Base-by-base conservation (phyloP, 2,888 invertebrate species). In the Himalopsyche tibetana region DNA sequence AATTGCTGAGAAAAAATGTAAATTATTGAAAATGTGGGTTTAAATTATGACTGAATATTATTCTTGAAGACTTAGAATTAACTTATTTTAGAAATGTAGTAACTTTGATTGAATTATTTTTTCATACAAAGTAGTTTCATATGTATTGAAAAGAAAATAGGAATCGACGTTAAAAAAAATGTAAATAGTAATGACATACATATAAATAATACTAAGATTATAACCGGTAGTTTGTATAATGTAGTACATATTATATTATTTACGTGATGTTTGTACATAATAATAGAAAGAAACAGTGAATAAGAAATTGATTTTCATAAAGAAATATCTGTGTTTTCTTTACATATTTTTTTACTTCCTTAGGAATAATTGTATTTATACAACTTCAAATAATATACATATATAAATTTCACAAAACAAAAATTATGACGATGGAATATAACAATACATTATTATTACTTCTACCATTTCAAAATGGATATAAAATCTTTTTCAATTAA, bases 281-380 rank as follows among this genome's bases (percentile, higher is more conserved):
- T 74, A 36, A 36, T 74, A 12, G 3, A 38, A 74, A 74, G 74
- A 36, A 74, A 74, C 12, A 74, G 5, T 74, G 74, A 74, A 74
- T 74, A 36, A 36, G 38, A 74, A 74, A 74, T 74, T 74, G 15
- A 74, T 74, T 74, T 74, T 74, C 36, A 36, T 63, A 74, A 74
- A 12, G 15, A 74, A 74, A 15, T 74, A 74, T 36, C 38, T 74
- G 36, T 36, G 74, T 74, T 74, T 74, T 74, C 11, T 15, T 45
- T 51, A 15, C 15, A 15, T 11, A 3, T 12, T 11, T 51, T 51
- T 51, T 8, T 51, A 55, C 55, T 4, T 55, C 55, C 55, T 4
- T 55, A 8, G 42, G 5, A 42, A 42, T 3, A 42, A 51, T 42
- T 42, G 9, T 9, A 9, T 11, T 0, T 45, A 9, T 45, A 11